Evolutionary conservation across 2,797 vertebrate species (phyloP).

Genomic region (Anguilla anguilla): DNA sequence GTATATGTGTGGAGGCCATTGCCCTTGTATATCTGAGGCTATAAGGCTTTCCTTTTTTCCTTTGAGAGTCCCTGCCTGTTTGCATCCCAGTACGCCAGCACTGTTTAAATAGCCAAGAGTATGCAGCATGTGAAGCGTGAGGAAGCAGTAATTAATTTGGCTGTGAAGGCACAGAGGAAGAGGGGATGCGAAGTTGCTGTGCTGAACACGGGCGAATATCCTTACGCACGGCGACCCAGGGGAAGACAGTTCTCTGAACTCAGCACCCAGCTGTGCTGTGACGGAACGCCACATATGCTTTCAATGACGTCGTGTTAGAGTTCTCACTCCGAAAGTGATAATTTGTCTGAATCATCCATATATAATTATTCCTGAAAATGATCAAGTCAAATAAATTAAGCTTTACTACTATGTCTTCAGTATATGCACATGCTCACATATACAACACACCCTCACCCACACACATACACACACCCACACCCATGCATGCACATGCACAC

Average conservation of each 20-base stretch:
- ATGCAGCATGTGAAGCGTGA: neutral
- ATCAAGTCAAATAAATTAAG: neutral
- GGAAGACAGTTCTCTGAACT: neutral
- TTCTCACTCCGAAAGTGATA: neutral
- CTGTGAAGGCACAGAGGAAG: neutral
- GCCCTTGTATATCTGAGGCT: neutral
- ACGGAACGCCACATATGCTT: neutral
- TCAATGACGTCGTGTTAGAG: neutral
- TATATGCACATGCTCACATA: neutral
- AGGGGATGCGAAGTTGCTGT: neutral
- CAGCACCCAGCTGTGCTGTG: neutral
- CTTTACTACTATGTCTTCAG: neutral
- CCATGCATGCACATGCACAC: neutral
- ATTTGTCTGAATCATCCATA: neutral
- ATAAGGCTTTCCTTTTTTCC: neutral
- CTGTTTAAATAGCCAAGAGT: neutral
- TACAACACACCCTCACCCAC: neutral
- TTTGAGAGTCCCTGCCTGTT: neutral
- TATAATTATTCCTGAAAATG: neutral
- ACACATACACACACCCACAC: no score
- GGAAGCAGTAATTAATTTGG: constrained; percentile 1
- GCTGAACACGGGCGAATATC: neutral
- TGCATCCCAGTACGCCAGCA: neutral
- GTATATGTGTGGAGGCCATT: neutral
- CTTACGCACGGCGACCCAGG: neutral